These are phyloP conservation scores for Euproctis similis DNA, from an alignment of 2,888 invertebrate species.

Conservation along the genomic window DNA sequence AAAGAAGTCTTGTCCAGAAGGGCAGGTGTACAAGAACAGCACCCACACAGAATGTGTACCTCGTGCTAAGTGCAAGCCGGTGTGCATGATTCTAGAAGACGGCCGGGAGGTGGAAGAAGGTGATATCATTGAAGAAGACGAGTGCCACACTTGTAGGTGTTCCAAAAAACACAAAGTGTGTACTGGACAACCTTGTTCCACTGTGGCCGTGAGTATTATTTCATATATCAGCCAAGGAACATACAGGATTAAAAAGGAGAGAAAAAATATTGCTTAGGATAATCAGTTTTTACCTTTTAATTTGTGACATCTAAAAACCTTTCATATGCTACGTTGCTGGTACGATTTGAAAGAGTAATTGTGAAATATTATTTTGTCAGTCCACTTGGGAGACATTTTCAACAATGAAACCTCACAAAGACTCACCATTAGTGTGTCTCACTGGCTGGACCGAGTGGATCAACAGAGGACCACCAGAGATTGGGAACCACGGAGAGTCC, in stretches of 20 bases:
- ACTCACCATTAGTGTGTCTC: slow-evolving; percentile 67
- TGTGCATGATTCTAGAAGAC: slow-evolving; percentile 80
- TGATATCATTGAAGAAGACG: slow-evolving; percentile 83
- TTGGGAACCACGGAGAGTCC: slow-evolving; percentile 34
- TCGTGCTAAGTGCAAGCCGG: slow-evolving; percentile 80
- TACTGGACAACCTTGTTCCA: slow-evolving; percentile 80
- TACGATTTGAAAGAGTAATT: too few species aligned
- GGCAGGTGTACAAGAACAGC: slow-evolving; percentile 82
- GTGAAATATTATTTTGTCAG: slow-evolving; percentile 1
- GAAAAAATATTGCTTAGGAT: too few species aligned
- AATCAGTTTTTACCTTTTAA: too few species aligned
- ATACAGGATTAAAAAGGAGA: too few species aligned
- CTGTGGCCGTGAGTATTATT: slow-evolving; percentile 39
- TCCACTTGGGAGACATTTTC: slow-evolving; percentile 14
- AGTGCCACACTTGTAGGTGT: slow-evolving; percentile 87
- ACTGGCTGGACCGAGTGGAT: slow-evolving; percentile 89
- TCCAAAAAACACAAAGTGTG: slow-evolving; percentile 82
- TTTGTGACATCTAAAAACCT: too few species aligned
- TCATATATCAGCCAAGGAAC: too few species aligned
- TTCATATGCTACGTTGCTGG: too few species aligned
- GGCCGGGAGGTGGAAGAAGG: slow-evolving; percentile 84
- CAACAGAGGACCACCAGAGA: slow-evolving; percentile 72
- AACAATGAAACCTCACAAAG: slow-evolving; percentile 44
- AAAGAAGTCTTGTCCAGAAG: slow-evolving; percentile 80
- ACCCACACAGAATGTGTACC: slow-evolving; percentile 84